These are phyloP conservation scores for Microcebus jonahi DNA, from an alignment of 2,113 vertebrate genomes.

Conservation along the genomic window DNA sequence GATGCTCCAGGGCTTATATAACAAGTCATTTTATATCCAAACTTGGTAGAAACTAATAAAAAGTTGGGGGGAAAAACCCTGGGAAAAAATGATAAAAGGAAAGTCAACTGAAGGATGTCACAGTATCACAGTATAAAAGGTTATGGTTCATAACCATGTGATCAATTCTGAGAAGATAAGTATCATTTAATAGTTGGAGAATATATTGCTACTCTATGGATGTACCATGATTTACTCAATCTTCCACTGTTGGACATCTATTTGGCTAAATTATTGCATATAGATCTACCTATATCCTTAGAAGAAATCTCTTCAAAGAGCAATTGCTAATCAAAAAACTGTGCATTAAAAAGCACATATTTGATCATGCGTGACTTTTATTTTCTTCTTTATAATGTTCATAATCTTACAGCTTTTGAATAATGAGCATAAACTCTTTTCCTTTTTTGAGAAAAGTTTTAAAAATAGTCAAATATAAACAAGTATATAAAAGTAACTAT, in stretches of 20 bases:
- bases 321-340: neutral
- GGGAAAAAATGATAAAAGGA: neutral
- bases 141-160: neutral
- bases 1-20: neutral
- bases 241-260: rapidly evolving
- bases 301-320: neutral
- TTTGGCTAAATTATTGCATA: neutral
- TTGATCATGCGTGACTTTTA: neutral
- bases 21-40: neutral
- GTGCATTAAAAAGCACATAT: neutral
- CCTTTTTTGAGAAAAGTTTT: neutral
- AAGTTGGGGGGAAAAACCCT: neutral
- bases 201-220: neutral
- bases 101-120: neutral
- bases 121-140: neutral
- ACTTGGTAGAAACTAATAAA: neutral
- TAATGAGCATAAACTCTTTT: neutral
- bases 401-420: neutral
- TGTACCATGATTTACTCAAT: neutral
- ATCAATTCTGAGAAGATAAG: neutral
- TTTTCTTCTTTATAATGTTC: neutral
- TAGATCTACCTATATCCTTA: neutral
- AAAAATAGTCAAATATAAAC: neutral
- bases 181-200: neutral
- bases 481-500: neutral